Evolutionary conservation across 2,797 vertebrate genomes (phyloP).

Genomic region (Ctenosaura bakeri): DNA sequence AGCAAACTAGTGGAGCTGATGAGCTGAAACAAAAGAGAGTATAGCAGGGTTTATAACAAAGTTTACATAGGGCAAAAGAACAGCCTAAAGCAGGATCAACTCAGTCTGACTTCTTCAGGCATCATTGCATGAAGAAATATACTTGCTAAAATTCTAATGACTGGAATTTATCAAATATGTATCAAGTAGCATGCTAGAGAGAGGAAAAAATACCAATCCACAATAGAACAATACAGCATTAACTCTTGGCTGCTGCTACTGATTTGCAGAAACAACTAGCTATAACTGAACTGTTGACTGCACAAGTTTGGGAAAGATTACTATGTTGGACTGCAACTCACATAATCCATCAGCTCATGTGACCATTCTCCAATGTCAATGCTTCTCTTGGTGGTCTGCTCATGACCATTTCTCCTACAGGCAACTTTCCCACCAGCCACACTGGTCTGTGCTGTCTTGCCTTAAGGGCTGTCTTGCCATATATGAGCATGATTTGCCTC

Average conservation of each 20-base stretch:
- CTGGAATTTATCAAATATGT: constrained; percentile 54
- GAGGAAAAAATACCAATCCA: not conserved
- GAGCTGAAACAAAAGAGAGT: not conserved
- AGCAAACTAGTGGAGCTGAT: constrained; percentile 32
- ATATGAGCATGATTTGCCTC: constrained; percentile 54
- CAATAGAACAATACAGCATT: not conserved
- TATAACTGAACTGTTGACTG: not conserved
- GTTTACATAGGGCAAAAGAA: constrained; percentile 31
- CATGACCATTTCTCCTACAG: too few relatives aligned
- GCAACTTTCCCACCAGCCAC: too few relatives aligned
- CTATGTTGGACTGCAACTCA: too few relatives aligned
- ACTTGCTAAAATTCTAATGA: constrained; percentile 40
- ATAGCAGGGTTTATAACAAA: not conserved
- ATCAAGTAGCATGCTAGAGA: constrained; percentile 23
- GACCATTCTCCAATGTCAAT: too few relatives aligned
- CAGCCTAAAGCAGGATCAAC: not conserved
- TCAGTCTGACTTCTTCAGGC: not conserved
- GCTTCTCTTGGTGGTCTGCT: too few relatives aligned
- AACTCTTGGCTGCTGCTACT: not conserved
- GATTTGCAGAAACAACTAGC: not conserved
- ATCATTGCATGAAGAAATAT: constrained; percentile 17
- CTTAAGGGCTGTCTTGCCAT: constrained; percentile 35
- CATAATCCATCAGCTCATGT: too few relatives aligned
- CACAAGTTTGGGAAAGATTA: too few relatives aligned
- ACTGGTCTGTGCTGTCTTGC: not conserved